Base-by-base conservation (phyloP, 2,888 invertebrate species). In the Amblyjoppa fuscipennis region DNA sequence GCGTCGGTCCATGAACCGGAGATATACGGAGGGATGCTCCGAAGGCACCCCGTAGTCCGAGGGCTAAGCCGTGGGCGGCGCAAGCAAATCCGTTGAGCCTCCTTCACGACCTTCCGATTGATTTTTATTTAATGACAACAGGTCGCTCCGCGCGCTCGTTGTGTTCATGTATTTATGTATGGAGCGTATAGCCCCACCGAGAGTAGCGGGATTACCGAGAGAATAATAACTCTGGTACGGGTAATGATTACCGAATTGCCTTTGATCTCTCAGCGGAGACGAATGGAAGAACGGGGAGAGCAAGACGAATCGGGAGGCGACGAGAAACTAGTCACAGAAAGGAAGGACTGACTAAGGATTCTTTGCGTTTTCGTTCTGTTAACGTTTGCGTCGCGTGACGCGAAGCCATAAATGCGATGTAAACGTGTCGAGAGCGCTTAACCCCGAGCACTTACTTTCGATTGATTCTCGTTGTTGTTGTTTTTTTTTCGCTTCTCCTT, bases 71-170 rank as follows among this genome's bases (percentile, higher is more conserved):
- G 86, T 91, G 92, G 92, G 92, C 91, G 93, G 92, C 89, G 90
- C 91, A 91, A 91, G 92, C 91, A 94, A 94, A 94, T 94, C 94
- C 94, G 92, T 93, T 94, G 94, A 94, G 94, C 94, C 92, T 93
- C 92, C 94, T 94, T 93, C 92, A 91, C 93, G 93, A 92, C 92
- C 93, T 93, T 88, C 93, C 93, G 94, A 94, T 94, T 94, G 94
- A 94, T 94, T 94, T 94, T 94, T 94, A 94, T 94, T 94, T 94
- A 94, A 94, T 94, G 94, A 93, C 93, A 93, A 94, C 93, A 92
- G 91, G 89, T 90, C 89, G 91, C 89, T 90, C 89, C 70, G 78
- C 90, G 90, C 85, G 20, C 38, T 69, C 68, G 75, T 86, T 88
- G 87, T 90, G 90, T 91, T 92, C 91, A 90, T 92, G 91, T 91